Conservation (phyloP, 2,888 invertebrate genomes). For the Sicus ferrugineus region DNA sequence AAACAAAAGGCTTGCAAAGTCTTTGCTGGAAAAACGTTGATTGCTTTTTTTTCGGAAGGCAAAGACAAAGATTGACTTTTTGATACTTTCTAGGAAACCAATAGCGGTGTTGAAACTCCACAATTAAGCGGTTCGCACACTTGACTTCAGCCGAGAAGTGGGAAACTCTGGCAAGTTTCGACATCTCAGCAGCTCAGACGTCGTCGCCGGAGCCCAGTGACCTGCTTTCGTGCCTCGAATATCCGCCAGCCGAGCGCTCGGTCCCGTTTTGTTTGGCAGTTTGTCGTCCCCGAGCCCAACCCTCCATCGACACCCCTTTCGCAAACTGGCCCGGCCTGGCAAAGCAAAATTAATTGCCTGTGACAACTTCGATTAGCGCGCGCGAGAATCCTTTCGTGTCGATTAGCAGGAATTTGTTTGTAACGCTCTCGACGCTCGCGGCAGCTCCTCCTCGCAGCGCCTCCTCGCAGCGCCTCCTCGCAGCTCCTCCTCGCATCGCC, state of each 20-base stretch:
- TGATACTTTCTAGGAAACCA: neutral
- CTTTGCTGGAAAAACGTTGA: constrained; percentile 14
- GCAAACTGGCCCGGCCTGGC: neutral
- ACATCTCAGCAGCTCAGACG: neutral
- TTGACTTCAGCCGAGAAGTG: too few species aligned
- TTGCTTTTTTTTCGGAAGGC: neutral
- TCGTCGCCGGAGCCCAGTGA: neutral
- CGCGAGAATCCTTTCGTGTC: constrained; percentile 21
- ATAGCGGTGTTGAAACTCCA: neutral
- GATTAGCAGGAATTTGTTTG: constrained; percentile 36
- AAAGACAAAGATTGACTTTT: neutral
- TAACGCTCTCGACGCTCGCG: constrained; percentile 33
- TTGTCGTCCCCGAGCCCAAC: constrained; percentile 27
- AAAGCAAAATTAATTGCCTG: constrained; percentile 20
- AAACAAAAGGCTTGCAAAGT: constrained; percentile 2
- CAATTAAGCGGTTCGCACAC: neutral
- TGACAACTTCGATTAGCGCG: neutral
- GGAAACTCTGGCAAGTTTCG: too few species aligned
- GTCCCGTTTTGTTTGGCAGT: constrained; percentile 24
- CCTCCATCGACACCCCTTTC: constrained; percentile 28
- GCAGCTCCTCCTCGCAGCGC: constrained; percentile 1
- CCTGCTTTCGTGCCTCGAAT: neutral
- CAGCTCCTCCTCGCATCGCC: constrained; percentile 34
- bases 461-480: constrained; percentile 34
- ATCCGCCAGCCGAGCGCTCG: neutral